phyloP scores from a whole-genome alignment of 2,888 invertebrate genomes.

The Alitta virens region DNA sequence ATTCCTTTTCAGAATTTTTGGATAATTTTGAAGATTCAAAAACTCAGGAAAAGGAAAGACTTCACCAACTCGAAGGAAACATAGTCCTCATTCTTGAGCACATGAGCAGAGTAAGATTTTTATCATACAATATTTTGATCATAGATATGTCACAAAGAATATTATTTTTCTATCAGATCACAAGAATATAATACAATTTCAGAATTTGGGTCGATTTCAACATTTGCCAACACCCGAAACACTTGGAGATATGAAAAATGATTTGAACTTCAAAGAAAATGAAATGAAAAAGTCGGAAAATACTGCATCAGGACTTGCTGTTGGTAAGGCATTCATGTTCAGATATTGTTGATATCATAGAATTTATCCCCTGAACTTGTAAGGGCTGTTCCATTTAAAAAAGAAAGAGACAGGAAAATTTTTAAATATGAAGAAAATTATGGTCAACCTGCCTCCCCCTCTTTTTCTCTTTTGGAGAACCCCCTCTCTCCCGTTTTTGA shows the following conservation, averaged over 20 bases:
- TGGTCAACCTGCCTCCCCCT: no score
- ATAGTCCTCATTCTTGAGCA: slow-evolving; percentile 68
- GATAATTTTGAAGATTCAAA: slow-evolving; percentile 58
- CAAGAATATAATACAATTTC: neutral
- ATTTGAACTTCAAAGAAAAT: slow-evolving; percentile 60
- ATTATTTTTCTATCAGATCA: neutral
- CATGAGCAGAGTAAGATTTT: slow-evolving; percentile 62
- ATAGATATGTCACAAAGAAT: no score
- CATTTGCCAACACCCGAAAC: slow-evolving; percentile 57
- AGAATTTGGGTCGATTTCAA: slow-evolving; percentile 49
- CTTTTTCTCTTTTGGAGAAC: no score
- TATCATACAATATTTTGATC: no score
- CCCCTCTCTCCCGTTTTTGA: no score
- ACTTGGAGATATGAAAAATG: slow-evolving; percentile 59
- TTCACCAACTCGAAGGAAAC: slow-evolving; percentile 65
- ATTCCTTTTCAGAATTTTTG: slow-evolving; percentile 66
- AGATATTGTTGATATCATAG: no score
- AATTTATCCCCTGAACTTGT: no score
- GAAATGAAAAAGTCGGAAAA: slow-evolving; percentile 66
- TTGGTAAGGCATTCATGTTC: slow-evolving; percentile 34
- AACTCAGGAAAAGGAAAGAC: slow-evolving; percentile 65
- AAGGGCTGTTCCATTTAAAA: no score
- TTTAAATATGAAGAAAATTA: no score
- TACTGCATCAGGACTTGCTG: slow-evolving; percentile 65
- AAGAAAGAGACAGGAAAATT: no score